A percentile compares a stretch with the other conserved stretches of the same genome.
Conservation (phyloP, 2,113 vertebrate genomes). For the Actenoides hombroni region DNA sequence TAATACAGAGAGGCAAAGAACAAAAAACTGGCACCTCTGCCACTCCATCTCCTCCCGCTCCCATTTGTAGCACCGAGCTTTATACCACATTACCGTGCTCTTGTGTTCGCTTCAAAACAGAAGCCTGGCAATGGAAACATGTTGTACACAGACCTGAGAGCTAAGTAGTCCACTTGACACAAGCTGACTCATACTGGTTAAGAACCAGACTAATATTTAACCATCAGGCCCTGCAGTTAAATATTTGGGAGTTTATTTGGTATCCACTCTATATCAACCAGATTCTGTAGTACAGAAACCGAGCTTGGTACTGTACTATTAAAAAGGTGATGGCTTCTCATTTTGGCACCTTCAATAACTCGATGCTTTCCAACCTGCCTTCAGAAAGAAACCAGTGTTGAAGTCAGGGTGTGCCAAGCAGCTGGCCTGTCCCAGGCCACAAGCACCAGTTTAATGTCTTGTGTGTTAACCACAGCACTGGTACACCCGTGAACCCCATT, state of each 20-base stretch:
- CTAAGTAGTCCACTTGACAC: not conserved
- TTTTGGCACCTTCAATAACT: not conserved
- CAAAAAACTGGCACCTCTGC: not conserved
- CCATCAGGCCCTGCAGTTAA: not conserved
- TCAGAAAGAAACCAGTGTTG: not conserved
- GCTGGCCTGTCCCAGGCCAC: not conserved
- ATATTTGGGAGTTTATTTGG: not conserved
- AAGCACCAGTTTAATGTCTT: not conserved
- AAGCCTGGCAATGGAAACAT: not conserved
- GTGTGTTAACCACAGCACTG: accelerated
- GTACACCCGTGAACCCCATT: not conserved
- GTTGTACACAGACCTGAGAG: not conserved
- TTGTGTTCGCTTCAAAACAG: not conserved
- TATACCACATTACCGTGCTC: not conserved
- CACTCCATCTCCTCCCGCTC: not conserved
- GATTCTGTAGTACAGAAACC: not conserved
- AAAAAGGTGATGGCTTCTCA: not conserved
- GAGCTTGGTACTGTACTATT: not conserved
- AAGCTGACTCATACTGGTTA: not conserved
- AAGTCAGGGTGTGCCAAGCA: not conserved
- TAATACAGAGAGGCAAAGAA: not conserved
- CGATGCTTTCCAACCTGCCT: not conserved
- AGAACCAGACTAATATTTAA: not conserved
- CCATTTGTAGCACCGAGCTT: not conserved
- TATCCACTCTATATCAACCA: not conserved